These are phyloP conservation scores for human (Homo sapiens) DNA, from an alignment of 2,113 vertebrate genomes.

Conservation along the genomic window DNA sequence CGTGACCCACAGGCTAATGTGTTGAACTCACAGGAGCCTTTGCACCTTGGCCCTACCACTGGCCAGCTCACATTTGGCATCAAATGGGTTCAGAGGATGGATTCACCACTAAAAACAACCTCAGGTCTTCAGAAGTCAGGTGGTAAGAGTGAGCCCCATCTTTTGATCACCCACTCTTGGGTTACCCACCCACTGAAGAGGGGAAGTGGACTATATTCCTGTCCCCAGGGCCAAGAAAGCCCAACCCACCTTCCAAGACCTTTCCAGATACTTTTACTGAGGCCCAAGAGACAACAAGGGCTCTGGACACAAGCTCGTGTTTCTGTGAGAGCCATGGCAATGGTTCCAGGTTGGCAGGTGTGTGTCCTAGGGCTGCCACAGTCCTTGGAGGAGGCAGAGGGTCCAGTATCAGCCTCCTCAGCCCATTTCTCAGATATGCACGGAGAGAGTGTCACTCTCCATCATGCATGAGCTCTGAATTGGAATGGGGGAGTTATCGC, in stretches of 20 bases:
- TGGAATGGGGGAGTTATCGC: background rate
- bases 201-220: background rate
- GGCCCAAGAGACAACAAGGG: background rate
- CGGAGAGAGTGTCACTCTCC: background rate
- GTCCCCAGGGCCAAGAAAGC: background rate
- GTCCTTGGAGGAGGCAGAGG: background rate
- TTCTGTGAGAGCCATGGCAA: background rate
- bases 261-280: background rate
- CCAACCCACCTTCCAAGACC: background rate
- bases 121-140: background rate
- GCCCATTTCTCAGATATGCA: background rate
- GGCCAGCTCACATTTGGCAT: background rate
- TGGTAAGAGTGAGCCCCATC: background rate
- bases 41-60: background rate
- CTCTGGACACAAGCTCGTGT: background rate
- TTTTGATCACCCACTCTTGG: background rate
- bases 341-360: background rate
- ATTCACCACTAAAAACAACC: background rate
- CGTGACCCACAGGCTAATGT: background rate
- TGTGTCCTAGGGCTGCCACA: background rate
- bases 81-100: background rate
- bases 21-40: background rate
- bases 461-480: background rate
- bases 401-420: accelerated
- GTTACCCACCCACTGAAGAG: background rate